Conservation (phyloP, 2,797 vertebrate species). For the Coracias cyanogaster region DNA sequence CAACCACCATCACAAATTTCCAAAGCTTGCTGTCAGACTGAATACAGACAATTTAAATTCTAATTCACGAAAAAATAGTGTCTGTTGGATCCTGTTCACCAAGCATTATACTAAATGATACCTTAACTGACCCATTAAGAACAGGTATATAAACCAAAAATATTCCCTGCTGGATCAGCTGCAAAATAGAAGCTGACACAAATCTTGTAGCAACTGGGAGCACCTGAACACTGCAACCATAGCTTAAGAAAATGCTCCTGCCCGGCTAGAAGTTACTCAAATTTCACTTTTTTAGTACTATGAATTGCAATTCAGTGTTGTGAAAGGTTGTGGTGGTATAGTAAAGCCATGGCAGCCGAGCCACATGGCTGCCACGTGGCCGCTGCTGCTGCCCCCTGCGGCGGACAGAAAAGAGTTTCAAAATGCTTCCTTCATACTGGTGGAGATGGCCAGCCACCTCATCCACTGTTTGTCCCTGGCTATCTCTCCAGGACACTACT, state of each 20-base stretch:
- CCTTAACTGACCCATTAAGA: background rate
- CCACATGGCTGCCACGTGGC: too few relatives aligned
- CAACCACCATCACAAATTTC: background rate
- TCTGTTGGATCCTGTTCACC: background rate
- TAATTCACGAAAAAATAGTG: background rate
- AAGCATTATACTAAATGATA: background rate
- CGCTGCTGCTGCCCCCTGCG: too few relatives aligned
- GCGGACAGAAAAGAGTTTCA: too few relatives aligned
- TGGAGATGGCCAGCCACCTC: too few relatives aligned
- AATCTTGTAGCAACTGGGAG: background rate
- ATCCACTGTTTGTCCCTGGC: too few relatives aligned
- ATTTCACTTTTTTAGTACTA: background rate
- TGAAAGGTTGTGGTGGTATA: background rate
- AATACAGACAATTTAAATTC: background rate
- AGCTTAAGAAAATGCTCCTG: background rate
- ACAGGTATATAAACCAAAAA: background rate
- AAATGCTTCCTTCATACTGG: too few relatives aligned
- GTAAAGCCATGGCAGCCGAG: too few relatives aligned
- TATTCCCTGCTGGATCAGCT: background rate
- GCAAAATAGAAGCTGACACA: background rate
- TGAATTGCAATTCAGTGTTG: background rate
- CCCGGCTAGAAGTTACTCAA: background rate
- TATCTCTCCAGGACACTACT: too few relatives aligned
- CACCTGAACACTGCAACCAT: background rate
- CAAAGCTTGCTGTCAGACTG: background rate